These are phyloP conservation scores for Ivindomyrus marchei DNA, from an alignment of 2,113 vertebrate genomes.

Conservation along the genomic window DNA sequence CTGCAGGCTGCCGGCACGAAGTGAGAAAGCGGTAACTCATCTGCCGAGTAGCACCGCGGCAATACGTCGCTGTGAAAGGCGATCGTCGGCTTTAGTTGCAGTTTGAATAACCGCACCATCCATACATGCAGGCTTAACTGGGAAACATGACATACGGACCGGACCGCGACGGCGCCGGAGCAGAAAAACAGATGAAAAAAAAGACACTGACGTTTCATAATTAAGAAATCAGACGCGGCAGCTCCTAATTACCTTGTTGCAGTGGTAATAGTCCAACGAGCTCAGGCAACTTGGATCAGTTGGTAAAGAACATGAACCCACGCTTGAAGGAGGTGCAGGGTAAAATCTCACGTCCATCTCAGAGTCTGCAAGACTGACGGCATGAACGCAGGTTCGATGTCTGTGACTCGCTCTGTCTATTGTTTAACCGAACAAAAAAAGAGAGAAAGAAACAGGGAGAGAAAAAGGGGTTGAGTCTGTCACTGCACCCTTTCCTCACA, in stretches of 20 bases:
- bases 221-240: neutral
- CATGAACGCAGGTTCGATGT: slow-evolving; percentile 64
- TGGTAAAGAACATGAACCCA: slow-evolving; percentile 79
- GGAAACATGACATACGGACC: neutral
- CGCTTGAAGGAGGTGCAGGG: slow-evolving; percentile 78
- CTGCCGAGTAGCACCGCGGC: neutral
- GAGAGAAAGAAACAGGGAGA: slow-evolving; percentile 22
- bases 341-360: slow-evolving; percentile 87
- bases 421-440: slow-evolving; percentile 49
- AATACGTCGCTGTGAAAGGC: neutral
- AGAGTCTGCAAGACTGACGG: slow-evolving; percentile 58
- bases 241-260: slow-evolving; percentile 76
- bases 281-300: slow-evolving; percentile 80
- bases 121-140: neutral
- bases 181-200: neutral
- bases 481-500: slow-evolving; percentile 52
- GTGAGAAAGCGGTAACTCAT: neutral
- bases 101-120: neutral
- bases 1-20: neutral
- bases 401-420: slow-evolving; percentile 53
- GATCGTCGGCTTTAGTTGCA: neutral
- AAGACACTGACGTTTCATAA: slow-evolving; percentile 1
- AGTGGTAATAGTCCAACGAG: slow-evolving; percentile 86
- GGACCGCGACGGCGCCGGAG: neutral
- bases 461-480: slow-evolving; percentile 51